Evolutionary conservation across 2,113 vertebrate species (phyloP).

Genomic region (Paradisaea rubra): DNA sequence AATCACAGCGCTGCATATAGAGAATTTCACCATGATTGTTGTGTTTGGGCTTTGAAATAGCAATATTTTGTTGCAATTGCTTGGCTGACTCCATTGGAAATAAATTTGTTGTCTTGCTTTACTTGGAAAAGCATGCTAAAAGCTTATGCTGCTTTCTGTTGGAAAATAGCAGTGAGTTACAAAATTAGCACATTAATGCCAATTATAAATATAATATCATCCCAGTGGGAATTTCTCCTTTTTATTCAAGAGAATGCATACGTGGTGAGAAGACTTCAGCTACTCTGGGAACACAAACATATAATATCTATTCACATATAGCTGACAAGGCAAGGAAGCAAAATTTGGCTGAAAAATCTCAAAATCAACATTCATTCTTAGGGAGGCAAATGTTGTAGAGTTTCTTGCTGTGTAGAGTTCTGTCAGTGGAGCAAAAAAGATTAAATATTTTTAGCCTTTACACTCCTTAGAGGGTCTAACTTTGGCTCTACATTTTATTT

Average conservation of each 20-base stretch:
- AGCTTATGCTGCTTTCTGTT: conserved; percentile 32
- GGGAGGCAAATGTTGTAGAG: not conserved
- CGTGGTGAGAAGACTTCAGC: not conserved
- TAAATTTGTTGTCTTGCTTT: conserved; percentile 39
- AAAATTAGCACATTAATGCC: conserved; percentile 44
- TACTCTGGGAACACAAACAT: not conserved
- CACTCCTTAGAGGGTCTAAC: not conserved
- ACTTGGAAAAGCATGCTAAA: conserved; percentile 23
- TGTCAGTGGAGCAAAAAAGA: not conserved
- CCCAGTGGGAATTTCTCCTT: not conserved
- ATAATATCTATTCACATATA: not conserved
- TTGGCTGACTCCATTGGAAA: conserved; percentile 32
- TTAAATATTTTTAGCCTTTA: conserved; percentile 20
- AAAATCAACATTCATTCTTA: not conserved
- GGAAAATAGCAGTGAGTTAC: conserved; percentile 35
- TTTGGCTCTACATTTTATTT: not conserved
- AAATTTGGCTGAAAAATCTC: not conserved
- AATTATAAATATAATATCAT: conserved; percentile 22
- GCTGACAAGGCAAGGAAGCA: conserved; percentile 4
- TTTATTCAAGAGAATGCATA: not conserved
- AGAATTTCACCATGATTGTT: not conserved
- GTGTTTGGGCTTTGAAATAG: conserved; percentile 15
- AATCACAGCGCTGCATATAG: not conserved
- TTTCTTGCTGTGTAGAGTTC: not conserved
- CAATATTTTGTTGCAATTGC: conserved; percentile 26